Percentiles rank a stretch among this genome's conserved stretches.
Conservation (phyloP, 2,888 invertebrate species). For the Pelosia muscerda region DNA sequence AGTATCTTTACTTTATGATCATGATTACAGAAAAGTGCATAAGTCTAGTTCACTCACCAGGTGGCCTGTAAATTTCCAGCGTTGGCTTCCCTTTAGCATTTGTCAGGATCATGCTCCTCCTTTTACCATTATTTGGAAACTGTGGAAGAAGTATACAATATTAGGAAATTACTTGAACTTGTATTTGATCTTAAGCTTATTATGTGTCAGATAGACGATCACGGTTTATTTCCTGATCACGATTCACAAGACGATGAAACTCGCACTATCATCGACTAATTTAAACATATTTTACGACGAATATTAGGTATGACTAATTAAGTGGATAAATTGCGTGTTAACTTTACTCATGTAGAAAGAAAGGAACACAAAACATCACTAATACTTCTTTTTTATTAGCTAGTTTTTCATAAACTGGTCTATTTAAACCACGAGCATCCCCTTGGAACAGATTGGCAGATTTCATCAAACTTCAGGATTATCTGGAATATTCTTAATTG, state of each 20-base stretch:
- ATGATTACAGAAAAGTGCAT: neutral
- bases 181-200: slow-evolving; percentile 5
- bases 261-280: slow-evolving; percentile 57
- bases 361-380: neutral
- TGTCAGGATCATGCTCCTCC: slow-evolving; percentile 91
- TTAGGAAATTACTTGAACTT: neutral
- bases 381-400: neutral
- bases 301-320: slow-evolving; percentile 8
- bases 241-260: slow-evolving; percentile 30
- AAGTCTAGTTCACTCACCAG: slow-evolving; percentile 91
- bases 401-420: neutral
- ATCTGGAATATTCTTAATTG: neutral
- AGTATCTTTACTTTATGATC: neutral
- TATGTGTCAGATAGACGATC: slow-evolving; percentile 39
- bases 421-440: neutral
- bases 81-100: slow-evolving; percentile 92
- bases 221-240: slow-evolving; percentile 63
- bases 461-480: neutral
- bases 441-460: neutral
- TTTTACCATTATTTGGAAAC: slow-evolving; percentile 89
- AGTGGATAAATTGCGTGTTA: neutral
- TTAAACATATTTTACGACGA: slow-evolving; percentile 40
- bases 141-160: slow-evolving; percentile 48
- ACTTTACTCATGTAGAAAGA: neutral
- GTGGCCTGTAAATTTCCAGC: slow-evolving; percentile 95